Conservation (phyloP, 2,888 invertebrate genomes). For the Torymus tubicola region DNA sequence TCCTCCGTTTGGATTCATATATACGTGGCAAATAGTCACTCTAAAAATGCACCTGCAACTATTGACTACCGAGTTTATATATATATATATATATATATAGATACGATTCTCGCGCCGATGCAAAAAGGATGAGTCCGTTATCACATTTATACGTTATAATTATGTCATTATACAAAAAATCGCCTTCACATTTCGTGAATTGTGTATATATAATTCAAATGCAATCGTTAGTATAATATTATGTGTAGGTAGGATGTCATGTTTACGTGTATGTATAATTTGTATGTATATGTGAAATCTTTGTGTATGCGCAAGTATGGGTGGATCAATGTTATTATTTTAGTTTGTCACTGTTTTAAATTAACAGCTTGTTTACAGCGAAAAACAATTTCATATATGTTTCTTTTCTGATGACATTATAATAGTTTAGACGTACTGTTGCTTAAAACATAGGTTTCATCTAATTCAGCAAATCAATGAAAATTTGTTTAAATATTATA, state of each 20-base stretch:
- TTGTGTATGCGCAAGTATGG: neutral
- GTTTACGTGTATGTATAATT: slow-evolving; percentile 1
- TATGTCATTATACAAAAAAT: slow-evolving; percentile 41
- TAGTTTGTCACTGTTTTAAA: too few relatives aligned
- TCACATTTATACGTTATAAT: slow-evolving; percentile 44
- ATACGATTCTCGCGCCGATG: slow-evolving; percentile 24
- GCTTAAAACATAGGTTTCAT: too few relatives aligned
- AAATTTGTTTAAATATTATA: too few relatives aligned
- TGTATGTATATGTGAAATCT: too few relatives aligned
- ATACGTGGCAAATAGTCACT: slow-evolving; percentile 32
- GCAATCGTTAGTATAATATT: neutral
- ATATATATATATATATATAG: too few relatives aligned
- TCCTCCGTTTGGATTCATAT: neutral
- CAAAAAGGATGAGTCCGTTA: slow-evolving; percentile 42
- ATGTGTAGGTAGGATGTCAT: neutral
- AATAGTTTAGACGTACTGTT: too few relatives aligned
- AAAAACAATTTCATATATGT: too few relatives aligned
- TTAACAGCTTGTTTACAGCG: too few relatives aligned
- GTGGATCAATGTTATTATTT: neutral
- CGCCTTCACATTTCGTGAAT: slow-evolving; percentile 24
- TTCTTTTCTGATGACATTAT: too few relatives aligned
- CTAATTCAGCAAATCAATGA: too few relatives aligned
- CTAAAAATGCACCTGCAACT: slow-evolving; percentile 48
- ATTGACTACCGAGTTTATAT: slow-evolving; percentile 48
- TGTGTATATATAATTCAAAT: slow-evolving; percentile 12